phyloP scores from a whole-genome alignment of 2,797 vertebrate species.

The Heteromormyrus szaboi region DNA sequence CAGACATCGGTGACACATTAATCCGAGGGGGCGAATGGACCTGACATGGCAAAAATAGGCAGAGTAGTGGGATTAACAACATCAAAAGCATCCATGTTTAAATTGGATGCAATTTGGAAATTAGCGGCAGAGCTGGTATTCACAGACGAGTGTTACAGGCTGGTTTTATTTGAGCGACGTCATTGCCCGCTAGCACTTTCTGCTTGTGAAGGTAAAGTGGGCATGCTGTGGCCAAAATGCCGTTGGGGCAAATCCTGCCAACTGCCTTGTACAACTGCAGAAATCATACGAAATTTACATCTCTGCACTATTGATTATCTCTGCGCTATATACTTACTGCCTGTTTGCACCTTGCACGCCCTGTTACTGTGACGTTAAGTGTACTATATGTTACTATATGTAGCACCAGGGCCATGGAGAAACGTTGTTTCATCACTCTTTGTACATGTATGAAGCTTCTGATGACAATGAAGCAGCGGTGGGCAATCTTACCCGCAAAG shows the following conservation, averaged over 20 bases:
- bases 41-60: not conserved
- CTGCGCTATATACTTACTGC: not conserved
- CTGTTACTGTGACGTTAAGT: not conserved
- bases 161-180: not conserved
- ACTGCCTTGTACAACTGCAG: not conserved
- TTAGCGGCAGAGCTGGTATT: not conserved
- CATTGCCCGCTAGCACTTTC: not conserved
- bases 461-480: not conserved
- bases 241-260: not conserved
- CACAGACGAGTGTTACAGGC: not conserved
- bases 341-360: not conserved
- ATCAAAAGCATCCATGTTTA: not conserved
- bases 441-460: not conserved
- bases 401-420: not conserved
- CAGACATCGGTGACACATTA: not conserved
- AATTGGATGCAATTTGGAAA: not conserved
- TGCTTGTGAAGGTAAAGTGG: not conserved
- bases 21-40: not conserved
- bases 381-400: not conserved
- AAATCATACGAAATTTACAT: not conserved
- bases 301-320: not conserved
- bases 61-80: not conserved
- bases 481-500: not conserved
- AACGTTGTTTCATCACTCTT: not conserved
- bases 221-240: not conserved